Conservation (phyloP, 2,888 invertebrate genomes). For the Apotomis betuletana region DNA sequence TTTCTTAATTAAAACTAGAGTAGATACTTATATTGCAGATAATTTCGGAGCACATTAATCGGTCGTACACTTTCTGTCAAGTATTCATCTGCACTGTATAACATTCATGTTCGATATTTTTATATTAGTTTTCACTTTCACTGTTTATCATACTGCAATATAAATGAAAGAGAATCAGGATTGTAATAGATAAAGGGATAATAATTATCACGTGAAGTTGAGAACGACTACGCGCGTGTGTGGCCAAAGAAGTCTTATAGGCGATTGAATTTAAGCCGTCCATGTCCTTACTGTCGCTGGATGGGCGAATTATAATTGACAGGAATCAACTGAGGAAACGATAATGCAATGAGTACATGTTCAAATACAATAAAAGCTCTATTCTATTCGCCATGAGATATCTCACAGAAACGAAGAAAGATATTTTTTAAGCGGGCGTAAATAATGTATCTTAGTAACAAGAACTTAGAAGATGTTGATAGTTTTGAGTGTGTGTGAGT, state of each 20-base stretch:
- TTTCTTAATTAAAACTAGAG: constrained; percentile 41
- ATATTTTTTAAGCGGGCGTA: too few relatives aligned
- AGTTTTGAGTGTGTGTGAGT: too few relatives aligned
- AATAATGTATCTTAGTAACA: too few relatives aligned
- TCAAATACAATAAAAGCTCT: constrained; percentile 3
- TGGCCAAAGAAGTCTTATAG: constrained; percentile 61
- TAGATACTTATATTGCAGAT: neutral
- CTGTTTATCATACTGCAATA: neutral
- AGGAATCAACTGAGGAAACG: constrained; percentile 24
- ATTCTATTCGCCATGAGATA: neutral
- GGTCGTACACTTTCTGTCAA: neutral
- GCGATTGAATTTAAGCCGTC: constrained; percentile 46
- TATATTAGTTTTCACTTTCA: constrained; percentile 27
- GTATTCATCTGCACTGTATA: neutral
- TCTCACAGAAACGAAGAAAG: too few relatives aligned
- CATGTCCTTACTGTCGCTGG: constrained; percentile 31
- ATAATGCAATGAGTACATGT: constrained; percentile 14
- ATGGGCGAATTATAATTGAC: constrained; percentile 37
- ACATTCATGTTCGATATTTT: neutral
- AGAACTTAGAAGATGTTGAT: too few relatives aligned
- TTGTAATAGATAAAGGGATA: constrained; percentile 5
- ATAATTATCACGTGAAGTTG: constrained; percentile 2
- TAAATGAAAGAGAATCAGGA: neutral
- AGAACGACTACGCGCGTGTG: constrained; percentile 60
- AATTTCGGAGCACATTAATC: neutral